phyloP scores from a whole-genome alignment of 2,888 invertebrate species.

The Osmoderma eremita region DNA sequence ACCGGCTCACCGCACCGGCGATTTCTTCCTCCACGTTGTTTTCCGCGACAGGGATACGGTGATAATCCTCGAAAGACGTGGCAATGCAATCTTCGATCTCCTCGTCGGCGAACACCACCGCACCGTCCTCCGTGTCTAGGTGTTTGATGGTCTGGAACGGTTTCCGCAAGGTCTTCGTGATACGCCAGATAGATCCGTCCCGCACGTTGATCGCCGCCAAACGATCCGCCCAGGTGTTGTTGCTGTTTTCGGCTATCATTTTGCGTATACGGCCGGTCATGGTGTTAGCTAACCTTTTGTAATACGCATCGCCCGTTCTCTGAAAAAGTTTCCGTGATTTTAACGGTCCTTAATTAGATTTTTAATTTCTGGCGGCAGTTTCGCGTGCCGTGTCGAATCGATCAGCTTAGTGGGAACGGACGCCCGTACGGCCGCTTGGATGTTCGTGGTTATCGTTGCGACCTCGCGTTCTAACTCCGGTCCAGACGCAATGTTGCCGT shows the following conservation, averaged over 20 bases:
- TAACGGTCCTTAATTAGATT: not conserved
- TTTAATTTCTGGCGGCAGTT: not conserved
- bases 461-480: not conserved
- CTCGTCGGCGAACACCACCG: not conserved
- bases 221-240: not conserved
- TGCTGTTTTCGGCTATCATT: not conserved
- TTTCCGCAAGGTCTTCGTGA: constrained; percentile 3
- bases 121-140: not conserved
- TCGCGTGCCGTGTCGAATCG: not conserved
- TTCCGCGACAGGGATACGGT: not conserved
- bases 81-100: not conserved
- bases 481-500: not conserved
- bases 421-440: not conserved
- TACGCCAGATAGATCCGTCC: constrained; percentile 13
- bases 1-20: not conserved
- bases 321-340: not conserved
- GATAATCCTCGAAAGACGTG: not conserved
- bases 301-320: not conserved
- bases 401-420: not conserved
- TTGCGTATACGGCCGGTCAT: not conserved
- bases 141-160: not conserved
- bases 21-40: not conserved
- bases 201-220: not conserved
- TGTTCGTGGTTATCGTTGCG: not conserved
- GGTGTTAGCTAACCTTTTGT: not conserved